These are phyloP conservation scores for Remorina albescens DNA, from an alignment of 2,797 vertebrate genomes.

Conservation along the genomic window DNA sequence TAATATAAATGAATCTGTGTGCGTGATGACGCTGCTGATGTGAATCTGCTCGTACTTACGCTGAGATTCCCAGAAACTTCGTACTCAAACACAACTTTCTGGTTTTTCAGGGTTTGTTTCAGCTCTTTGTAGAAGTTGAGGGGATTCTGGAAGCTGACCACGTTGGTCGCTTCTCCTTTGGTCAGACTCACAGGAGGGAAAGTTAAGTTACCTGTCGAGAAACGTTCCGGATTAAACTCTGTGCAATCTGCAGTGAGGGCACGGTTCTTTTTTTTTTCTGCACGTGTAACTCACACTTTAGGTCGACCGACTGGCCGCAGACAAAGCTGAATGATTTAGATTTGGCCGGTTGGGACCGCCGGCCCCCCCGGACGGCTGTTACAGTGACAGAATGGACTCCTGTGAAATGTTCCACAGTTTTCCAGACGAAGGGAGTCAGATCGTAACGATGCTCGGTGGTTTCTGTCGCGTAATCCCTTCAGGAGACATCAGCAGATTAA, in stretches of 20 bases:
- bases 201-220: slow-evolving; percentile 62
- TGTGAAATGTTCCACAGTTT: accelerated
- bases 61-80: accelerated
- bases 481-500: background rate
- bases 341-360: accelerated
- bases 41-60: too few relatives aligned
- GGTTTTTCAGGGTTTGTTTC: accelerated
- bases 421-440: slow-evolving; percentile 49
- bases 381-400: background rate
- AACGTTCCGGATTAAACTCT: too few relatives aligned
- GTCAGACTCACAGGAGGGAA: slow-evolving; percentile 65
- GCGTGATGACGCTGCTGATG: too few relatives aligned
- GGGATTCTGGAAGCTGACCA: slow-evolving; percentile 69
- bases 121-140: slow-evolving; percentile 53
- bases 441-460: slow-evolving; percentile 45
- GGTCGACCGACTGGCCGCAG: accelerated
- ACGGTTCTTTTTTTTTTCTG: too few relatives aligned
- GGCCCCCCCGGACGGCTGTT: slow-evolving; percentile 18
- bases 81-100: accelerated
- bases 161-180: accelerated
- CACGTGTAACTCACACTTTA: slow-evolving; percentile 56
- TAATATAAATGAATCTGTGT: too few relatives aligned
- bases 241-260: too few relatives aligned
- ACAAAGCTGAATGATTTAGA: slow-evolving; percentile 50
- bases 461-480: accelerated